Base-by-base conservation (phyloP, 2,113 vertebrate species). In the Ciconia maguari region DNA sequence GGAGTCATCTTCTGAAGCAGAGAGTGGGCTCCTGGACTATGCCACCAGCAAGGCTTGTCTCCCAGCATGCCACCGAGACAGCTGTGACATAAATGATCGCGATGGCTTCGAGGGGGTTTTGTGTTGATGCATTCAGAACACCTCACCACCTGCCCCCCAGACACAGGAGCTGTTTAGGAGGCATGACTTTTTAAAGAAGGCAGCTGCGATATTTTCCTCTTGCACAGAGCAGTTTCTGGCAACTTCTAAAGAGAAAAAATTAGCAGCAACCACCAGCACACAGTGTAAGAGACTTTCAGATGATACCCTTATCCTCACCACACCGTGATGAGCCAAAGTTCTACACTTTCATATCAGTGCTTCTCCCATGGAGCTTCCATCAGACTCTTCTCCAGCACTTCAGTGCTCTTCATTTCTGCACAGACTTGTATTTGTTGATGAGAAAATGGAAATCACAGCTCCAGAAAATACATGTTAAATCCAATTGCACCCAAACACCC, bases 31-130 rank as follows among this genome's bases (percentile, higher is more conserved):
- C 55, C 60, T 82, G 70, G 69, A 30, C 49, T 34, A 34, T 36
- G 38, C 32, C 75, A 85, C 55, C 38, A 74, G 16, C 75, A 52
- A 66, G 10, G 25, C 38, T 77, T 25, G 36, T 55, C 77, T 85
- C 13, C 49, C 4, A 13, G 60, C 7, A 21, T 8, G 7, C 48
- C 29, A 58, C 32, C 0, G 1, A 20, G 76, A 82, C 4, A 27
- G 92, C 68, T 54, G 78, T 55, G 58, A 52, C 74, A 77, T 25
- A 26, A 25, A 48, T 4, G 16, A 88, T n/a, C 7, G 8, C 8
- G 11, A 27, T 41, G 61, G 84, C 83, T 85, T 84, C 12, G 22
- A 89, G 41, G 55, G 41, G 52, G 12, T 71, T 87, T 86, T 0
- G 0, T 32, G 48, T 36, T 42, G 68, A 55, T 77, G 58, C 34